These are phyloP conservation scores for Oenanthe melanoleuca DNA, from an alignment of 2,113 vertebrate species.

Conservation along the genomic window DNA sequence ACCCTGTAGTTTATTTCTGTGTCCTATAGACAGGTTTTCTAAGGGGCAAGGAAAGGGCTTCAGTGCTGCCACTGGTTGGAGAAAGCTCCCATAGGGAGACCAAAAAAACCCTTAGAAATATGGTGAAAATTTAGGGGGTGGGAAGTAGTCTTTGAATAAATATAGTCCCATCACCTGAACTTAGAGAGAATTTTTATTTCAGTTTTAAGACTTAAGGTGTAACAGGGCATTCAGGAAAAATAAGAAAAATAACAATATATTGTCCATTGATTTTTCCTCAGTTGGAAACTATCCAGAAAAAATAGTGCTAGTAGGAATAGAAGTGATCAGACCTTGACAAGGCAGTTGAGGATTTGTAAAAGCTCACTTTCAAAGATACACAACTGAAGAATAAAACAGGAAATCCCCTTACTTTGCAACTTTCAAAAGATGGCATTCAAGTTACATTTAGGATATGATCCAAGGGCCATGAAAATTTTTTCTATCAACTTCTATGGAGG, in stretches of 20 bases:
- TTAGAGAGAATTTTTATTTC: not conserved
- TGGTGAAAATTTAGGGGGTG: not conserved
- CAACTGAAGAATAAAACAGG: slow-evolving; percentile 6
- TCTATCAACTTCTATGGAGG: not conserved
- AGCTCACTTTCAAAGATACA: not conserved
- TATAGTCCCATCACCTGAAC: not conserved
- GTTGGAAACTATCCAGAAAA: not conserved
- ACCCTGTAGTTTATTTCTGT: not conserved
- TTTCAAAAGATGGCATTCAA: not conserved
- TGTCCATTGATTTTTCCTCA: not conserved
- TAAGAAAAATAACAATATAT: not conserved
- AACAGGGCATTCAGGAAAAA: not conserved
- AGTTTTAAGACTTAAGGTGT: not conserved
- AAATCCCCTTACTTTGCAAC: slow-evolving; percentile 30
- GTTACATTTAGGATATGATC: slow-evolving; percentile 5
- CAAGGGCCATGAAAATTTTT: slow-evolving; percentile 18
- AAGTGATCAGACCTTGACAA: not conserved
- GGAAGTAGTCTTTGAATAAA: not conserved
- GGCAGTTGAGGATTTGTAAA: not conserved
- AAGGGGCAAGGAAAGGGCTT: not conserved
- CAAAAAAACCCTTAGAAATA: not conserved
- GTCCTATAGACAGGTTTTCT: not conserved
- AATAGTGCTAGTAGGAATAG: not conserved
- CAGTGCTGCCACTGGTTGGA: not conserved
- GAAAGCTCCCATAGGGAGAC: not conserved